phyloP scores from a whole-genome alignment of 2,797 vertebrate genomes.

The Philypnodon macrostomus region DNA sequence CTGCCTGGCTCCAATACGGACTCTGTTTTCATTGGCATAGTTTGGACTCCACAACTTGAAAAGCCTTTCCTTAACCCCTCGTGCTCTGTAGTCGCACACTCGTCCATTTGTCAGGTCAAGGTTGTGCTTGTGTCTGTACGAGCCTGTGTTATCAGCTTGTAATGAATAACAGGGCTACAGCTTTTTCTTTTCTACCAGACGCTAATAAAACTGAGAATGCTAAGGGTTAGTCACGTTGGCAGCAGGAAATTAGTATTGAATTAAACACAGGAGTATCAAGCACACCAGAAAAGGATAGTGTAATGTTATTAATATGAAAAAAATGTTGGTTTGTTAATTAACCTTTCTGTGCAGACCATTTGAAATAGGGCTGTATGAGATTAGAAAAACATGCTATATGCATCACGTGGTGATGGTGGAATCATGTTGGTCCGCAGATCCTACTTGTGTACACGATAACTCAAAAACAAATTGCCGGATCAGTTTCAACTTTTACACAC shows the following conservation, averaged over 20 bases:
- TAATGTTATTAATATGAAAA: too few species aligned
- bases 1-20: constrained; percentile 64
- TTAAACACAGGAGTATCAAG: constrained; percentile 29
- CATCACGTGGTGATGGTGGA: too few species aligned
- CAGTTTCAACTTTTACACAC: too few species aligned
- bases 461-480: too few species aligned
- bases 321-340: too few species aligned
- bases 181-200: constrained; percentile 75
- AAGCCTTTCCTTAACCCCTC: constrained; percentile 64
- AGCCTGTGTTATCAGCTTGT: constrained; percentile 63
- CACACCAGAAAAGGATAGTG: constrained; percentile 37
- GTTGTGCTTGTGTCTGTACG: constrained; percentile 38
- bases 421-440: too few species aligned
- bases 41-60: constrained; percentile 70
- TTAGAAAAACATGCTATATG: too few species aligned
- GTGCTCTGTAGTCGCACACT: constrained; percentile 30
- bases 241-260: constrained; percentile 30
- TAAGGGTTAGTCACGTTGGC: constrained; percentile 48
- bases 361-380: too few species aligned
- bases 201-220: constrained; percentile 70
- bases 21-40: constrained; percentile 76
- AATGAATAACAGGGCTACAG: constrained; percentile 73
- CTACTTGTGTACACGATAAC: too few species aligned
- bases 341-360: too few species aligned
- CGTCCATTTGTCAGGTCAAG: constrained; percentile 67